Evolutionary conservation across 2,888 invertebrate species (phyloP), one percentile per base, ranked within the genome.

Genomic region (Tricholauxania praeusta): DNA sequence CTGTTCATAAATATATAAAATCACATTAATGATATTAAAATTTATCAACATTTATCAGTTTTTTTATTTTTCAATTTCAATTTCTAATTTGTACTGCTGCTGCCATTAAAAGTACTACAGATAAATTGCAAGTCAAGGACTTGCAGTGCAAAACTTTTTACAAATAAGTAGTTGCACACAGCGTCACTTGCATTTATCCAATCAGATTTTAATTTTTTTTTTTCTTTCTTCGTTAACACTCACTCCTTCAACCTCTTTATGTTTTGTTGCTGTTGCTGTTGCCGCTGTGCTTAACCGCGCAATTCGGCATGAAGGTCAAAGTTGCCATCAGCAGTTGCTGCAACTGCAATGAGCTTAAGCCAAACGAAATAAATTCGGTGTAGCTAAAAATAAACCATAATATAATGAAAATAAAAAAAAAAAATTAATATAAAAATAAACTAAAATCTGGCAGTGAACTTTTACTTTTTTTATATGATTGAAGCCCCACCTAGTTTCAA

Each of bases 241-340:
- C 39, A 39, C 55, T 53, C 53, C 12, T 55, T 22, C 19, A 55
- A 19, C 55, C 19, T 17, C 15, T 15, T 12, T 4, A 6, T 53
- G 53, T 53, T 53, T 53, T n/a, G 53, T 53, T 17, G 17, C 1
- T 17, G 52, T 2, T 28, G 15, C 22, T 32, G 15, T 1, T 22
- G n/a, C n/a, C 62, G 39, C n/a, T 47, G 47, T 63, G 32, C 63
- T n/a, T 28, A 53, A 32, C 52, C 15, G n/a, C n/a, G 39, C 53
- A 51, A 63, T 53, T 63, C 28, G 65, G 51, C 22, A 62, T 67
- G 66, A 72, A 72, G 72, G 72, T 72, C 72, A 72, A 72, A 65
- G 72, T 49, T 71, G 69, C 15, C 55, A 69, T 69, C 57, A 60
- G 49, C 49, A 28, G 15, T 22, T 22, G 63, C 51, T 55, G 55